These are phyloP conservation scores for Nomada flava DNA, from an alignment of 2,888 invertebrate genomes.

Conservation along the genomic window DNA sequence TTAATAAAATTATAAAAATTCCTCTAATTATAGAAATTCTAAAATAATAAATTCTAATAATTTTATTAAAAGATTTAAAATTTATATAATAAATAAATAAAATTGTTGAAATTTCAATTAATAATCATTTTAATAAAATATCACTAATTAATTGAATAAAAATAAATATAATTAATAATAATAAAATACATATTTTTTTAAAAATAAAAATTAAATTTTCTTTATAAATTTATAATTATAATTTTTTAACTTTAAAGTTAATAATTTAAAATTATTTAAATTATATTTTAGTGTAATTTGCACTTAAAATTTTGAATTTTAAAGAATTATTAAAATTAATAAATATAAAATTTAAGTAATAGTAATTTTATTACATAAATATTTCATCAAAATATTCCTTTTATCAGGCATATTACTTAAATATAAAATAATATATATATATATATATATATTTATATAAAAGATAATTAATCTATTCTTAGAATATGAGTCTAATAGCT, in stretches of 20 bases:
- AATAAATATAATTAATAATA: neutral
- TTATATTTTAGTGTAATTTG: neutral
- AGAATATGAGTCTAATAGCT: no score
- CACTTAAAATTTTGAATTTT: conserved; percentile 7
- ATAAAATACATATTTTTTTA: neutral
- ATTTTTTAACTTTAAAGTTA: neutral
- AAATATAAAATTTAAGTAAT: conserved; percentile 2
- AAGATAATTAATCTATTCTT: no score
- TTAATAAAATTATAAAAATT: neutral
- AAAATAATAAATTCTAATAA: neutral
- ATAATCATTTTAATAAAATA: neutral
- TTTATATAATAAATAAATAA: neutral
- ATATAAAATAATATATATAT: no score
- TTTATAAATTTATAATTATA: neutral
- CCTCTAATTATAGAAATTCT: neutral
- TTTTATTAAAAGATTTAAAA: neutral
- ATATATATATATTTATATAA: no score
- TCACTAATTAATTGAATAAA: neutral
- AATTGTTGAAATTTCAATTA: neutral
- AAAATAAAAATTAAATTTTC: neutral
- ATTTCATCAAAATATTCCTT: no score
- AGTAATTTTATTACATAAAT: neutral
- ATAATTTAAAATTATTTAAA: neutral
- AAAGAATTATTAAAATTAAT: neutral
- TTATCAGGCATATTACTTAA: no score